Base-by-base conservation (phyloP, 2,113 vertebrate genomes). In the Psephotus haematonotus region DNA sequence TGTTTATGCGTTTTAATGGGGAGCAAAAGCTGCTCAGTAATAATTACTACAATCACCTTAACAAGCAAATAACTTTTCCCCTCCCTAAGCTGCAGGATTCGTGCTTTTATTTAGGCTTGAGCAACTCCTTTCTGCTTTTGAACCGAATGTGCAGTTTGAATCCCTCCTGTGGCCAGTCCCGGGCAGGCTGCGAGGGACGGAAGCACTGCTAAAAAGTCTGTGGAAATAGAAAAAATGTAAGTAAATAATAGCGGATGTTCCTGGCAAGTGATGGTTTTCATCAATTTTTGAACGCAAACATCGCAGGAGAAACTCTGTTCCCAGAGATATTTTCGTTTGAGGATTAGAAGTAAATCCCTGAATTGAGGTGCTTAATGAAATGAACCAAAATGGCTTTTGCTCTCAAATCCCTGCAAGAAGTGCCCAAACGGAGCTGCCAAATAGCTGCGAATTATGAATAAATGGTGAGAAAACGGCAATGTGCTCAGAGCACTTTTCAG, bases 341-440 rank as follows among this genome's bases (percentile, higher is more conserved):
- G 91, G 86, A 93, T 96, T 90, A 93, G 88, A 80, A 70, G 83
- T 7, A 96, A 97, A 97, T 94, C 96, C 88, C 88, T 55, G 92
- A 94, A 76, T 60, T 91, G 91, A 87, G 88, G 91, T 82, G 72
- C 88, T 96, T 94, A 96, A 95, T 94, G 92, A 93, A 96, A 96
- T 79, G 88, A 94, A 92, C 83, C 65, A 65, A 96, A 94, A 87
- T 89, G 93, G 80, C 80, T 95, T 96, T 96, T 76, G 31, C 84
- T 93, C 39, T 84, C 88, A 93, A 93, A 96, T 94, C 92, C 83
- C 69, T 47, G 37, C 68, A 17, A 92, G 64, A 59, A 75, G 15
- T 57, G 68, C 75, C 94, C 93, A 85, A 89, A 87, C 3, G 13
- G 80, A 87, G 75, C 86, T 57, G 83, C 1, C 11, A 83, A 85